Conservation (phyloP, 2,113 vertebrate species). For the Limnothrissa miodon region DNA sequence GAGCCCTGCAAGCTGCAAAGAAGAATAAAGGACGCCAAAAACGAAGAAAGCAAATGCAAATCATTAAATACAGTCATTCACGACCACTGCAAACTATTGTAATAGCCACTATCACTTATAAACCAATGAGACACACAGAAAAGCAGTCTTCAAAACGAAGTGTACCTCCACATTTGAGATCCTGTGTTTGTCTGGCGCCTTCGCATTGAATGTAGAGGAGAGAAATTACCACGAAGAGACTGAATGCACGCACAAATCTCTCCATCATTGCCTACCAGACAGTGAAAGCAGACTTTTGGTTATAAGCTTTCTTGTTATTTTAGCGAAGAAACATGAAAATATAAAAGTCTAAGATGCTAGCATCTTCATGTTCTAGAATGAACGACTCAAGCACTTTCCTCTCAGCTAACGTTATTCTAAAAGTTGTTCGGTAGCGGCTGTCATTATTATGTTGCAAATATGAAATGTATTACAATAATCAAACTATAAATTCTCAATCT, state of each 20-base stretch:
- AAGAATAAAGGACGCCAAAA: neutral
- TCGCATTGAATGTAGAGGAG: constrained; percentile 49
- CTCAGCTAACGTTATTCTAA: neutral
- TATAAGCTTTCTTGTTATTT: neutral
- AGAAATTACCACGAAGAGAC: constrained; percentile 50
- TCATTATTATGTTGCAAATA: neutral
- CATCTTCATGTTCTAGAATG: neutral
- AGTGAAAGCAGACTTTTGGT: neutral
- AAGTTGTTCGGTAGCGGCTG: neutral
- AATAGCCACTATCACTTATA: neutral
- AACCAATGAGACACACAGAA: neutral
- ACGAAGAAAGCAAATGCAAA: neutral
- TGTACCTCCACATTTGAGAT: constrained; percentile 74
- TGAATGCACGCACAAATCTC: constrained; percentile 45
- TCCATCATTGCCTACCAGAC: constrained; percentile 60
- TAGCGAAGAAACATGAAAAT: neutral
- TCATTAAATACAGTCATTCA: too few species aligned
- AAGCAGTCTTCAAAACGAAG: neutral
- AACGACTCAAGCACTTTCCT: neutral
- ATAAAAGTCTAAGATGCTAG: neutral
- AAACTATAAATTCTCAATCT: neutral
- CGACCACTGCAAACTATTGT: neutral
- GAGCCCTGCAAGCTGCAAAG: constrained; percentile 83
- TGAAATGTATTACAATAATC: neutral
- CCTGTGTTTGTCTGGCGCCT: constrained; percentile 68